Conservation (phyloP, 1,140 invertebrate species). For the Argopecten irradians region DNA sequence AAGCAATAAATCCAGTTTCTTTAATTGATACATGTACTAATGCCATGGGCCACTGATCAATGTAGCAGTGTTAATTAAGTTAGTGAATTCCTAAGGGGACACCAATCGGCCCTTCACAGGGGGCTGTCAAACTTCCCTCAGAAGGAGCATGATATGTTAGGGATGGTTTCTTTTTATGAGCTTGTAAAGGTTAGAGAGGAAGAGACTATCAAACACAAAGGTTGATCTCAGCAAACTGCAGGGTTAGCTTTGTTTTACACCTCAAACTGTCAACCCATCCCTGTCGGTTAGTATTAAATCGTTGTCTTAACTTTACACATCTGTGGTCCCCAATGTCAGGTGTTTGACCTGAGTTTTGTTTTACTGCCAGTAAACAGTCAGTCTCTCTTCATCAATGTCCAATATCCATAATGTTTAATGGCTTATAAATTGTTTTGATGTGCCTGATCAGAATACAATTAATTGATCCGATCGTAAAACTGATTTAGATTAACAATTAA, state of each 20-base stretch:
- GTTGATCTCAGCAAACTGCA: neutral
- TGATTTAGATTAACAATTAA: neutral
- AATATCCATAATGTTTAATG: neutral
- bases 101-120: neutral
- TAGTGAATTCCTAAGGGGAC: neutral
- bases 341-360: neutral
- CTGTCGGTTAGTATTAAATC: neutral
- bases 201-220: neutral
- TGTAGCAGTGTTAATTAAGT: neutral
- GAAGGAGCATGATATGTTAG: neutral
- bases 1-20: neutral
- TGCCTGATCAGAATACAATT: neutral
- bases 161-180: neutral
- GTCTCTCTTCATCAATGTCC: neutral
- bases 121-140: neutral
- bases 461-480: neutral
- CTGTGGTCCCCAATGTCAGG: neutral
- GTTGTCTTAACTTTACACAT: neutral
- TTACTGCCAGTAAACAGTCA: neutral
- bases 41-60: neutral
- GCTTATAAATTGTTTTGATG: neutral
- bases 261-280: neutral
- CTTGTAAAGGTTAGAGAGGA: neutral
- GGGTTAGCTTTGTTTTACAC: neutral
- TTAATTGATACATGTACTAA: neutral